A percentile compares a stretch with the other conserved stretches of the same genome.
Evolutionary conservation across 2,797 vertebrate species (phyloP).

Genomic region (Siniperca scherzeri): DNA sequence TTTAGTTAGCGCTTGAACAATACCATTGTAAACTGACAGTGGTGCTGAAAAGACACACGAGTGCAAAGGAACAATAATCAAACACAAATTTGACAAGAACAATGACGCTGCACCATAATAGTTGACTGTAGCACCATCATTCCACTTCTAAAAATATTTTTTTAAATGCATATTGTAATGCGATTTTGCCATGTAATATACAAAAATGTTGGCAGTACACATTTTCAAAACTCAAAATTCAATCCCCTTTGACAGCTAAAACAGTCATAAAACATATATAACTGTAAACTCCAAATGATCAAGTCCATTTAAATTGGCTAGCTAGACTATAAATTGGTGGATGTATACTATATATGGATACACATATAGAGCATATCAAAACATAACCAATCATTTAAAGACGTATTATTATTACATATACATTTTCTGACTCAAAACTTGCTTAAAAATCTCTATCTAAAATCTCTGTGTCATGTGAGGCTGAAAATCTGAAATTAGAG

Average conservation of each 20-base stretch:
- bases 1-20: neutral
- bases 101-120: neutral
- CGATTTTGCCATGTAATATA: neutral
- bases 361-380: neutral
- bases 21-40: neutral
- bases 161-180: neutral
- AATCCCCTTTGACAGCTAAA: neutral
- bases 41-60: neutral
- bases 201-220: neutral
- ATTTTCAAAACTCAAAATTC: neutral
- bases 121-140: neutral
- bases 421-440: neutral
- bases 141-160: neutral
- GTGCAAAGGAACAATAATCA: neutral
- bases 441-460: neutral
- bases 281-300: neutral
- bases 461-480: neutral
- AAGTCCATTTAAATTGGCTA: neutral
- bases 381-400: neutral
- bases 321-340: neutral
- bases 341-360: neutral
- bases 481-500: neutral
- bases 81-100: neutral
- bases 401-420: neutral
- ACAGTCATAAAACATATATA: neutral